phyloP scores from a whole-genome alignment of 2,113 vertebrate species.

The Cyprinodon brontotheroides region DNA sequence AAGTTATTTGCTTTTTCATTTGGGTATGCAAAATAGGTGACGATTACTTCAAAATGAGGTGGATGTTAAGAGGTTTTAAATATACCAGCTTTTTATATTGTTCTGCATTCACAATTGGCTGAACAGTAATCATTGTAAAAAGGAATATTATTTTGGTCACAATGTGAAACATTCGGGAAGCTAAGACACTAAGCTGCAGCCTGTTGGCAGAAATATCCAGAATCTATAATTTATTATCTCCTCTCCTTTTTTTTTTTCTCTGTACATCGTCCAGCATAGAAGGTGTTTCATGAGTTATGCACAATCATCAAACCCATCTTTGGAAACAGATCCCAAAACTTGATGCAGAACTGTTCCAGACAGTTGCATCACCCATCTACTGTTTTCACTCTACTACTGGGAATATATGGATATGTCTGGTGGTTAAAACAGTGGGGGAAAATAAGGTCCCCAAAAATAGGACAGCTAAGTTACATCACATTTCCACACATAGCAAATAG shows the following conservation, averaged over 20 bases:
- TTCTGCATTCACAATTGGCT: too few relatives aligned
- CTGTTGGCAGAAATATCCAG: conserved; percentile 1
- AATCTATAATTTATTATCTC: conserved; percentile 46
- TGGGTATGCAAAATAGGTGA: too few relatives aligned
- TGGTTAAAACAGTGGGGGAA: not conserved
- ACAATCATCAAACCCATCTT: not conserved
- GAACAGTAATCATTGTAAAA: not conserved
- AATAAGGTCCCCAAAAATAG: conserved; percentile 19
- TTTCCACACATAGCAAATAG: conserved; percentile 14
- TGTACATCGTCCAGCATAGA: not conserved
- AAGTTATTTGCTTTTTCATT: too few relatives aligned
- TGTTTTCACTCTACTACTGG: not conserved
- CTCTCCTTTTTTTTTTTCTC: conserved; percentile 30
- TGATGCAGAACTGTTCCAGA: not conserved
- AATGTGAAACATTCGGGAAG: conserved; percentile 23
- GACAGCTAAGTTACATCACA: conserved; percentile 20
- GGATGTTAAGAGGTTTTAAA: too few relatives aligned
- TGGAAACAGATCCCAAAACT: not conserved
- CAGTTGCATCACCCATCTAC: not conserved
- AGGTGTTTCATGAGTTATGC: not conserved
- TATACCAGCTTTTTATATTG: too few relatives aligned
- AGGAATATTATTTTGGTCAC: conserved; percentile 18
- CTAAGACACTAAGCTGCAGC: conserved; percentile 4
- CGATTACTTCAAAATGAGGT: too few relatives aligned
- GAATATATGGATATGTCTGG: not conserved